Evolutionary conservation across 2,888 invertebrate genomes (phyloP), one percentile per base, ranked within the genome.

Genomic region (Orthonevra nobilis): DNA sequence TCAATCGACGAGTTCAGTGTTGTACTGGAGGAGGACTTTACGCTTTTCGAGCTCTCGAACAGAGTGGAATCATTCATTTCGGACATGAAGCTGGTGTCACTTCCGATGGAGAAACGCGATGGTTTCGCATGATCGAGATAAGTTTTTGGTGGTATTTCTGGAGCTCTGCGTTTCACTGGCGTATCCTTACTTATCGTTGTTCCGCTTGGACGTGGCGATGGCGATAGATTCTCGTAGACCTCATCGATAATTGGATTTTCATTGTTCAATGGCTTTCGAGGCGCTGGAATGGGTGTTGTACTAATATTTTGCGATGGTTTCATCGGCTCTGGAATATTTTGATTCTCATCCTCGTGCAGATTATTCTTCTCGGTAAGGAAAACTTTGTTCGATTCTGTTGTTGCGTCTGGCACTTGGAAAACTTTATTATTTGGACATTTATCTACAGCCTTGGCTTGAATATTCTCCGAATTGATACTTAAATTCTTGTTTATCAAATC

Each of bases 311-410:
- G 52, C 26, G 38, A 6, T 26, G 40, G 15, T 20, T 68, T 81
- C 32, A 44, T 34, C 19, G 58, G 50, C 2, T 73, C 68, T 23
- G 68, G 73, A 12, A 86, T 85, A 83, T 85, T 86, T 82, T 86
- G 86, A 83, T 88, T 88, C 23, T 85, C 86, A 83, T 88, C 84
- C 0, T 85, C 86, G 58, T 86, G 86, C 1, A 87, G 60, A 64
- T 85, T 84, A 58, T 83, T 88, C 60, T 83, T 83, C 83, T 82
- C 86, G 38, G 81, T 85, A 48, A 83, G 81, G 61, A 83, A 82
- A n/a, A 81, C 82, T 61, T 83, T 83, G n/a, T 64, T 14, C 5
- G 17, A 69, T 9, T 77, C 72, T 2, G 40, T 72, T 12, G 61
- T 63, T n/a, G 54, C 69, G 36, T 72, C 61, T 34, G 69, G 82